These are phyloP conservation scores for Capricornis sumatraensis DNA, from an alignment of 2,113 vertebrate genomes.

Conservation along the genomic window DNA sequence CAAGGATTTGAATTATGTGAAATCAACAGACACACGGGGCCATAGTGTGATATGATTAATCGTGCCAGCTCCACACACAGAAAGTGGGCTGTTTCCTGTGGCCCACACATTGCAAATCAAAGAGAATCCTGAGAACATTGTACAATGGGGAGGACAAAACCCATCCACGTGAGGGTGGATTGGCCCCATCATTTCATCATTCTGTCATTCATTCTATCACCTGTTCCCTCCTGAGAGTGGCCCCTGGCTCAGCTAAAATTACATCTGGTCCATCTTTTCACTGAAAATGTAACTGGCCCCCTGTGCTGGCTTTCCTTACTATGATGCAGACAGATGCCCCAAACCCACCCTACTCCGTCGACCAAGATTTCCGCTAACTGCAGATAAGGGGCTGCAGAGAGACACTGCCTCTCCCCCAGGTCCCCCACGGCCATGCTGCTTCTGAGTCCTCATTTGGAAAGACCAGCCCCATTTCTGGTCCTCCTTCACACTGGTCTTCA, in stretches of 20 bases:
- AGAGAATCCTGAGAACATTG: not conserved
- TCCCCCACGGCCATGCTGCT: constrained; percentile 40
- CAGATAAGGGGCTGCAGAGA: constrained; percentile 29
- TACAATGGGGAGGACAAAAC: not conserved
- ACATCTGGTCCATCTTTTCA: not conserved
- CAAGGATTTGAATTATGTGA: constrained; percentile 61
- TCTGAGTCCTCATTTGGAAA: constrained; percentile 64
- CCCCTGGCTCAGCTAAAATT: not conserved
- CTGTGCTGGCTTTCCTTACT: not conserved
- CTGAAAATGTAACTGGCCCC: not conserved
- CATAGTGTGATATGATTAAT: constrained; percentile 64
- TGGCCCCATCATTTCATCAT: constrained; percentile 63
- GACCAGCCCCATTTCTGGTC: not conserved
- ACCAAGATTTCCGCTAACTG: constrained; percentile 33
- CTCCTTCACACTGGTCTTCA: not conserved
- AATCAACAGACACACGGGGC: constrained; percentile 64
- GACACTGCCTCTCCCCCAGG: not conserved
- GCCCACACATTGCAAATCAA: not conserved
- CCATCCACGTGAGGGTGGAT: constrained; percentile 39
- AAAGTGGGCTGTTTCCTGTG: not conserved
- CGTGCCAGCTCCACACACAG: constrained; percentile 6
- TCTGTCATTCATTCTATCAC: constrained; percentile 36
- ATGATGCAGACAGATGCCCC: constrained; percentile 31
- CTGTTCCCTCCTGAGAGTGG: constrained; percentile 24
- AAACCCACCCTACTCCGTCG: not conserved